Conservation (phyloP, 2,888 invertebrate genomes). For the Rhabditoides inermis region DNA sequence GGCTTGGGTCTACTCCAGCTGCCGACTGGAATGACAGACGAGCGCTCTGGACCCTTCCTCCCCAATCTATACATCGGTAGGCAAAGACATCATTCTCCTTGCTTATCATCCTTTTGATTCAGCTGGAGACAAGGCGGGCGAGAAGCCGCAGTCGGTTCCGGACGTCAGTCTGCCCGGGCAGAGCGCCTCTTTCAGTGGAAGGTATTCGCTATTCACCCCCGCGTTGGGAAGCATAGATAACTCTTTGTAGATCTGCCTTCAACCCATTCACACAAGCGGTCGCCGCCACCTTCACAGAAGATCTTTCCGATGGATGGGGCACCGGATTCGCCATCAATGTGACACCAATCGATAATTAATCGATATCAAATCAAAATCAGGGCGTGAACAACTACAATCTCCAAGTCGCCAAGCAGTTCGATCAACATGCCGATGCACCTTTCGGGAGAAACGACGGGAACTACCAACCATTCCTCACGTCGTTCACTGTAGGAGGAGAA, state of each 20-base stretch:
- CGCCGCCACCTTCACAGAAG: conserved; percentile 38
- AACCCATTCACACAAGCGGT: conserved; percentile 44
- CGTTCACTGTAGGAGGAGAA: conserved; percentile 31
- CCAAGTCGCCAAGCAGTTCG: conserved; percentile 36
- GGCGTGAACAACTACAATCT: conserved; percentile 40
- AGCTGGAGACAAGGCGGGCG: conserved; percentile 17
- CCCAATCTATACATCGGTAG: conserved; percentile 42
- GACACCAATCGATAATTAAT: too few species aligned
- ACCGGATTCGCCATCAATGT: conserved; percentile 42
- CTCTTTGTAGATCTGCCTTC: conserved; percentile 31
- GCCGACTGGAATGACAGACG: conserved; percentile 44
- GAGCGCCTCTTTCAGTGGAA: conserved; percentile 31
- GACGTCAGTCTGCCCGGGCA: conserved; percentile 40
- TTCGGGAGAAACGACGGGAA: conserved; percentile 19
- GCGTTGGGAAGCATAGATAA: neutral
- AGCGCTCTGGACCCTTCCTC: conserved; percentile 41
- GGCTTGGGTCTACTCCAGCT: conserved; percentile 38
- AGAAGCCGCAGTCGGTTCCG: conserved; percentile 36
- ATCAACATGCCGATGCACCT: conserved; percentile 37
- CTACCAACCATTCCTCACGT: conserved; percentile 35
- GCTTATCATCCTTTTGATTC: neutral
- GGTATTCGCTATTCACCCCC: conserved; percentile 5
- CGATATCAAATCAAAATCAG: too few species aligned
- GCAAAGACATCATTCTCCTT: neutral
- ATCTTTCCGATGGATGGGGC: conserved; percentile 45